Percentiles rank a stretch among this genome's conserved stretches.
Conservation (phyloP, 2,113 vertebrate genomes). For the Dryoscopus gambensis region DNA sequence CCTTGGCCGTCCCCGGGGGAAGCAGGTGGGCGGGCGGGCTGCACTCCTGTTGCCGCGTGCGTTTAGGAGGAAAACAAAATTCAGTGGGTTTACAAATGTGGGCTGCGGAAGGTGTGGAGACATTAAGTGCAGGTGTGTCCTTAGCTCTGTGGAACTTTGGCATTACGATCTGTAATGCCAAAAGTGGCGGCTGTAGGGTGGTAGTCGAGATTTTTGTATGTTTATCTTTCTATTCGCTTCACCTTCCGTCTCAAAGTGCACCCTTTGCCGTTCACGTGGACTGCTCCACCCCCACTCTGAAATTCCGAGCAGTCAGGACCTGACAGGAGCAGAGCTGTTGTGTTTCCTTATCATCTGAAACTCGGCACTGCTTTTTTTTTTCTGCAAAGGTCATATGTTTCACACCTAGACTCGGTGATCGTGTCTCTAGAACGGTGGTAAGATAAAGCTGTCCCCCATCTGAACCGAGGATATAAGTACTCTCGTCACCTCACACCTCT, state of each 20-base stretch:
- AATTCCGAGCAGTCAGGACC: background rate
- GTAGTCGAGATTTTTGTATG: accelerated
- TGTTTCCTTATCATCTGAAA: background rate
- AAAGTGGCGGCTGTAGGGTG: background rate
- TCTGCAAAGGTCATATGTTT: accelerated
- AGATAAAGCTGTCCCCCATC: background rate
- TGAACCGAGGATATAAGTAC: background rate
- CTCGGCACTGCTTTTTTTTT: background rate
- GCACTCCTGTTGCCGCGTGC: accelerated
- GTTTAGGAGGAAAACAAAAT: background rate
- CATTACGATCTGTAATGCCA: background rate
- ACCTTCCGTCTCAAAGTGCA: background rate
- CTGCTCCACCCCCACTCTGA: background rate
- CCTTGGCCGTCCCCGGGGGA: accelerated
- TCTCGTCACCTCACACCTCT: background rate
- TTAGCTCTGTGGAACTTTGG: background rate
- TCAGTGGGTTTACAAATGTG: accelerated
- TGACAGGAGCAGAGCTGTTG: background rate
- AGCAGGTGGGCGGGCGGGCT: accelerated
- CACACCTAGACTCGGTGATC: background rate
- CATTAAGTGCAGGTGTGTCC: no score
- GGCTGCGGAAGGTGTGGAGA: no score
- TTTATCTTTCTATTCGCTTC: background rate
- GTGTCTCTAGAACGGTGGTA: accelerated
- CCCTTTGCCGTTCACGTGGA: accelerated